A percentile compares a stretch with the other conserved stretches of the same genome.
phyloP scores from a whole-genome alignment of 2,113 vertebrate species.

The Petaurus breviceps region DNA sequence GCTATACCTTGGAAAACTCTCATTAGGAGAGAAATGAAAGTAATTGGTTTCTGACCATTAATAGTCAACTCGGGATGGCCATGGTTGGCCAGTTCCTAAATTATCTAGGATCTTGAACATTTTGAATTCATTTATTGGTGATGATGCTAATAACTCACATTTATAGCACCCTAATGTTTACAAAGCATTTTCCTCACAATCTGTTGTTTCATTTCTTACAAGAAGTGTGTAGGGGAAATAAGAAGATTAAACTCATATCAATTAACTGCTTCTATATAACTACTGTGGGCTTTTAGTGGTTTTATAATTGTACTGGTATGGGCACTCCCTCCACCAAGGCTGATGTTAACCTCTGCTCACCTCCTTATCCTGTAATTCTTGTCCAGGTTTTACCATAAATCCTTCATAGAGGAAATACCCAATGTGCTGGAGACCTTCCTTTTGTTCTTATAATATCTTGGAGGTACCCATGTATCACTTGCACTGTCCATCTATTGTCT shows the following conservation, averaged over 20 bases:
- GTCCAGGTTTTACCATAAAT: not conserved
- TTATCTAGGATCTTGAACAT: not conserved
- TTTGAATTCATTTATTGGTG: slow-evolving; percentile 9
- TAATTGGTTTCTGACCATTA: not conserved
- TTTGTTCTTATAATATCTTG: not conserved
- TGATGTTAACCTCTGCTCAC: not conserved
- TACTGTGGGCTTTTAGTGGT: not conserved
- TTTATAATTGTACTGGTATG: not conserved
- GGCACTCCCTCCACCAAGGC: not conserved
- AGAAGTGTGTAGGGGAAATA: slow-evolving; percentile 29
- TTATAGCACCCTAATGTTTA: not conserved
- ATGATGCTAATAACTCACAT: not conserved
- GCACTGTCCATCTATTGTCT: not conserved
- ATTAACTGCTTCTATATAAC: not conserved
- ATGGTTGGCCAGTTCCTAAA: slow-evolving; percentile 7
- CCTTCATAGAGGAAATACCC: not conserved
- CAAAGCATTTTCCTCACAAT: not conserved
- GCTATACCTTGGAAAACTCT: not conserved
- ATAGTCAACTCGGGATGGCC: not conserved
- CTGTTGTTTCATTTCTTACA: not conserved
- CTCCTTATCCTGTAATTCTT: not conserved
- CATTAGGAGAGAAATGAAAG: not conserved
- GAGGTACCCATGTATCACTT: not conserved
- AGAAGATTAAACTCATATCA: not conserved
- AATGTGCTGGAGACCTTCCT: not conserved